Percentiles rank a stretch among this genome's conserved stretches.
Conservation (phyloP, 2,113 vertebrate genomes). For the Psilopsiagon aymara region DNA sequence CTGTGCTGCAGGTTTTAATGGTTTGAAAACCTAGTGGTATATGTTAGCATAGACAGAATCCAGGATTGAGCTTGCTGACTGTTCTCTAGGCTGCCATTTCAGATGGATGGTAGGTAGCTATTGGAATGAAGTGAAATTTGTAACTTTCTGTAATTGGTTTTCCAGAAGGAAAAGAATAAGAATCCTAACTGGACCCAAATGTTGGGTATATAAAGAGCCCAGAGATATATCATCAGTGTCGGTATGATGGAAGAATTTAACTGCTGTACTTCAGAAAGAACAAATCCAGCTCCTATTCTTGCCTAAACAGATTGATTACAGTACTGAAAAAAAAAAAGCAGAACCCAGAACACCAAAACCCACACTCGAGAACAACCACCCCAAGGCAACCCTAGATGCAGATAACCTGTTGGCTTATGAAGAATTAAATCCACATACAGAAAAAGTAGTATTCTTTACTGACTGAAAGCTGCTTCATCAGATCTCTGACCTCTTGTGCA, state of each 20-base stretch:
- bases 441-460: neutral
- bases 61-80: neutral
- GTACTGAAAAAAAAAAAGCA: neutral
- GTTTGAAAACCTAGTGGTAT: neutral
- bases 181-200: neutral
- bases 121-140: neutral
- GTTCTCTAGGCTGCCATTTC: neutral
- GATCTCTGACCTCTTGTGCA: neutral
- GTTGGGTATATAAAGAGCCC: neutral
- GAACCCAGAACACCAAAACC: neutral
- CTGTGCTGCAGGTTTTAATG: neutral
- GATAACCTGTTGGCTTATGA: neutral
- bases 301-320: neutral
- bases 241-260: neutral
- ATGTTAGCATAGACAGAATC: neutral
- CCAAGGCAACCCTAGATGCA: neutral
- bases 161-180: neutral
- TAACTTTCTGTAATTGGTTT: neutral
- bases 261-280: neutral
- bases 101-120: neutral
- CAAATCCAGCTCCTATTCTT: neutral
- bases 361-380: neutral
- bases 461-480: neutral
- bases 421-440: neutral
- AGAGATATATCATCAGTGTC: neutral